Conservation (phyloP, 2,113 vertebrate genomes). For the Oryzias woworae region DNA sequence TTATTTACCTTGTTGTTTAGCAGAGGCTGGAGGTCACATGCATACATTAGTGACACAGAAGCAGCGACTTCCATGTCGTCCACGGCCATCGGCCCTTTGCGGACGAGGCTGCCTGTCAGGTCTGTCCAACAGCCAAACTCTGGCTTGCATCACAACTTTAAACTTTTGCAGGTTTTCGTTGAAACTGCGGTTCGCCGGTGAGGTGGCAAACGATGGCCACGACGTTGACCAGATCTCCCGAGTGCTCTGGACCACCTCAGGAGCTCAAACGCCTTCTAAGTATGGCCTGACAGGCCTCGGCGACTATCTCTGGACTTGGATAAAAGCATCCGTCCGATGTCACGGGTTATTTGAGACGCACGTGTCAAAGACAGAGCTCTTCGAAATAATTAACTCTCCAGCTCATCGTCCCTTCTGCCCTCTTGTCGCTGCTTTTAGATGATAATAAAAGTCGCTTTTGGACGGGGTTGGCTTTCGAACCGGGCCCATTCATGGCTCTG, state of each 20-base stretch:
- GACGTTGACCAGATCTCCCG: background rate
- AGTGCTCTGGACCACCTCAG: background rate
- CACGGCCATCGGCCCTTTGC: conserved; percentile 31
- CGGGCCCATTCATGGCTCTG: conserved; percentile 45
- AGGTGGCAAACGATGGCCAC: background rate
- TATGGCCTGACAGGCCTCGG: background rate
- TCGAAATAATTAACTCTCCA: conserved; percentile 11
- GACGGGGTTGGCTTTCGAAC: conserved; percentile 47
- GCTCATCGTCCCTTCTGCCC: conserved; percentile 2
- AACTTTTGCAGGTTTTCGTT: too few relatives aligned
- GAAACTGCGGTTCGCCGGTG: background rate
- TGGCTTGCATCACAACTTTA: background rate
- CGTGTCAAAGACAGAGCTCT: conserved; percentile 43
- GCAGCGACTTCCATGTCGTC: conserved; percentile 40
- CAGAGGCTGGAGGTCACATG: conserved; percentile 62
- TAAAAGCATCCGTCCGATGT: conserved; percentile 9
- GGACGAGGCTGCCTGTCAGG: conserved; percentile 7
- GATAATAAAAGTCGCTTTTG: conserved; percentile 62
- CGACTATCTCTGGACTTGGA: conserved; percentile 1
- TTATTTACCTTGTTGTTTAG: conserved; percentile 79
- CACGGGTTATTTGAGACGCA: conserved; percentile 27
- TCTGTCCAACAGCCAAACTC: background rate
- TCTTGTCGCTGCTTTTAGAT: conserved; percentile 38
- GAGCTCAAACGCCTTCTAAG: background rate
- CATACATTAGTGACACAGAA: conserved; percentile 66